Base-by-base conservation (phyloP, 2,113 vertebrate species). In the Mus pahari region DNA sequence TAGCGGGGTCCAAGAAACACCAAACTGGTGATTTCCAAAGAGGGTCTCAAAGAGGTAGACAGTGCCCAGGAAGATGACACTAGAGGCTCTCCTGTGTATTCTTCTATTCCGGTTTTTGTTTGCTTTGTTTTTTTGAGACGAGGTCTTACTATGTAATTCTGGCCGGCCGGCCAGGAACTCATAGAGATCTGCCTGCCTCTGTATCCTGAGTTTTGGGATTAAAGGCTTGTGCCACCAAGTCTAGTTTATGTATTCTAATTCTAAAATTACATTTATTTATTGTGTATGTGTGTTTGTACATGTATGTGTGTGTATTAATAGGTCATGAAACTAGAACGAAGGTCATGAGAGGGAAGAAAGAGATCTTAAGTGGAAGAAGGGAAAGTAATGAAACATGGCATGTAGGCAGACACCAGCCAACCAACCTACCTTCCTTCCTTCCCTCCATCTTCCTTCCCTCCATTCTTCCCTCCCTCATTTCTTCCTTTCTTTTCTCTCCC, bases 381-480 rank as follows among this genome's bases (percentile, higher is more conserved):
- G 83, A 68, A 10, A 17, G 64, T 50, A 68, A 86, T 36, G 19
- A 66, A 68, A 70, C 17, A 86, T 45, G 28, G 4, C 8, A 48
- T 66, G 28, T 22, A 66, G 28, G 26, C 7, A 87, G 79, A 84
- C 0, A 12, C 48, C 5, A n/a, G 33, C 2, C 66, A 33, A 7
- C 77, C 16, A 7, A 0, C 50, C 9, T 36, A 10, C 31, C 31
- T 4, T 26, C 19, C 19, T 10, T 53, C 78, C 78, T 6, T 20
- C 31, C 50, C 8, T 33, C 19, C 10, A 2, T 22, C 50, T 2
- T 36, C 17, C 33, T 0, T 4, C 8, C 7, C 2, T 24, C 20
- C 50, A 0, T 22, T 28, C 19, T 1, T 22, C 36, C 22, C 0
- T 39, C 11, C 55, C 0, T 39, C 20, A 36, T 2, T 20, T 2